Evolutionary conservation across 2,113 vertebrate species (phyloP).

Genomic region (Edolisoma coerulescens): DNA sequence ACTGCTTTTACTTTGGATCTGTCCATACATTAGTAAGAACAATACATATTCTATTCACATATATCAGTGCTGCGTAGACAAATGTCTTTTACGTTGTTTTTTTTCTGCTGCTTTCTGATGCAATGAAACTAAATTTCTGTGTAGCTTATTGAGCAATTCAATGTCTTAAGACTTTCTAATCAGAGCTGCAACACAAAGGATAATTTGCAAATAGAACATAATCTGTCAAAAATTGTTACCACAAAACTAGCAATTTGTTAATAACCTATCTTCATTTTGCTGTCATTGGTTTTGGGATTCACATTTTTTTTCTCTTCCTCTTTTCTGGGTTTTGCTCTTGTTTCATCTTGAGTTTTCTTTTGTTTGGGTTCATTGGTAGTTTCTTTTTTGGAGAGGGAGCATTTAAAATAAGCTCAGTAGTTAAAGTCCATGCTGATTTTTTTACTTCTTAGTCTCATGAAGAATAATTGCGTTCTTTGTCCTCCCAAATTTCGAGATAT

Average conservation of each 20-base stretch:
- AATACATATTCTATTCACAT: not conserved
- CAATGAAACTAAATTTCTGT: not conserved
- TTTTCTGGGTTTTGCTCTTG: not conserved
- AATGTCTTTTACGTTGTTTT: not conserved
- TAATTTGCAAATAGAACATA: not conserved
- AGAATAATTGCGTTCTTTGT: not conserved
- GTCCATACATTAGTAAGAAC: not conserved
- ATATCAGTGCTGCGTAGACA: not conserved
- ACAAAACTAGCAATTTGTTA: not conserved
- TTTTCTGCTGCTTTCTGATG: not conserved
- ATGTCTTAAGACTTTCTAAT: not conserved
- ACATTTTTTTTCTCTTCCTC: not conserved
- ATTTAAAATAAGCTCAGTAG: not conserved
- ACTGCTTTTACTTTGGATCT: not conserved
- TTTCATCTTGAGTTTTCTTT: not conserved
- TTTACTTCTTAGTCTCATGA: not conserved
- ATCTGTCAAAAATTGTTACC: not conserved
- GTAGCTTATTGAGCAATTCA: not conserved
- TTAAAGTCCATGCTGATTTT: not conserved
- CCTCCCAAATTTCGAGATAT: not conserved
- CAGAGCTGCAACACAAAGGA: not conserved
- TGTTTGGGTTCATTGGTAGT: not conserved
- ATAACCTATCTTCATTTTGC: not conserved
- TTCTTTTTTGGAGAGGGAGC: accelerated
- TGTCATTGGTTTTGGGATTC: not conserved